Evolutionary conservation across 2,888 invertebrate genomes (phyloP).

Genomic region (Brenthis ino): DNA sequence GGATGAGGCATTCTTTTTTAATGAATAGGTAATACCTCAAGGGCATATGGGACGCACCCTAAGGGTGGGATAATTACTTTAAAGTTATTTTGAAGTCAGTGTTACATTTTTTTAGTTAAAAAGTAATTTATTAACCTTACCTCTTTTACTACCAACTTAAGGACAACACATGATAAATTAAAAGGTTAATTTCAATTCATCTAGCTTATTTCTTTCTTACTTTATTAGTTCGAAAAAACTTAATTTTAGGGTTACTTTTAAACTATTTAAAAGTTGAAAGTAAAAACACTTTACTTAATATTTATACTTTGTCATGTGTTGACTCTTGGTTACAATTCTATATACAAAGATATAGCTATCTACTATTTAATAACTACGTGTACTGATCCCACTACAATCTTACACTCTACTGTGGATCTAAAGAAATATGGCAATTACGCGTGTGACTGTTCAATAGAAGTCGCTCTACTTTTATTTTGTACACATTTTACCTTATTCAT

Average conservation of each 20-base stretch:
- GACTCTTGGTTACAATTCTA: slow-evolving; percentile 11
- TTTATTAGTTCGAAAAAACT: neutral
- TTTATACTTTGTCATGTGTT: slow-evolving; percentile 10
- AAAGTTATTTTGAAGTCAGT: too few relatives aligned
- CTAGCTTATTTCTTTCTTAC: too few relatives aligned
- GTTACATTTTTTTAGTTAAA: too few relatives aligned
- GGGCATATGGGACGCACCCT: too few relatives aligned
- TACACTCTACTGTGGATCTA: slow-evolving; percentile 40
- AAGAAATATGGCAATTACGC: slow-evolving; percentile 66
- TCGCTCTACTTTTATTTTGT: slow-evolving; percentile 46
- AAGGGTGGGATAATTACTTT: too few relatives aligned
- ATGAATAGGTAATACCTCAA: too few relatives aligned
- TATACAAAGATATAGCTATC: slow-evolving; percentile 9
- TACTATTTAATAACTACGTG: slow-evolving; percentile 18
- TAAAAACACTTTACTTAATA: neutral
- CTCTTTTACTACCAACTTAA: too few relatives aligned
- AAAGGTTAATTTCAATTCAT: too few relatives aligned
- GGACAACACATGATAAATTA: too few relatives aligned
- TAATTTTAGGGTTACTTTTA: neutral
- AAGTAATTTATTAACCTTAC: too few relatives aligned
- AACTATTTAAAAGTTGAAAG: neutral
- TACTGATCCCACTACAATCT: slow-evolving; percentile 15
- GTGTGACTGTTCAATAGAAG: slow-evolving; percentile 45
- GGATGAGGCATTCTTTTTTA: too few relatives aligned
- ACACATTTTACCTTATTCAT: slow-evolving; percentile 23